These are phyloP conservation scores for Lysiphlebus fabarum DNA, from an alignment of 1,140 invertebrate genomes.

Conservation along the genomic window DNA sequence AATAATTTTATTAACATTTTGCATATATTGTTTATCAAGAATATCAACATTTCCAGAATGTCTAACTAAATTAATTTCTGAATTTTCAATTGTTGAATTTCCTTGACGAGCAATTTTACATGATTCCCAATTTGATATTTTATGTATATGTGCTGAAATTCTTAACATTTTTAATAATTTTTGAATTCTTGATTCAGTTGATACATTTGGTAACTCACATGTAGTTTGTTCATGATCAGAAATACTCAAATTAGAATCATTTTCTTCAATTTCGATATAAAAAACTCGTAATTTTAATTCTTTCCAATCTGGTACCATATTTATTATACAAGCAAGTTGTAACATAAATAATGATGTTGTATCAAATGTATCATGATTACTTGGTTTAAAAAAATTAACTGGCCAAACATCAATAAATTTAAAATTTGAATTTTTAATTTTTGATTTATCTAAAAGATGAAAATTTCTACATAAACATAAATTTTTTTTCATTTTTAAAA, in stretches of 20 bases:
- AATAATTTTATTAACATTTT: constrained; percentile 76
- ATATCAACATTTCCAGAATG: constrained; percentile 30
- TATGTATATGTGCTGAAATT: constrained; percentile 63
- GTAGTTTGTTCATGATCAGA: constrained; percentile 41
- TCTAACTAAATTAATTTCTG: constrained; percentile 37
- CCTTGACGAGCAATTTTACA: neutral
- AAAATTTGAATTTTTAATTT: constrained; percentile 62
- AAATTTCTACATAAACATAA: constrained; percentile 92
- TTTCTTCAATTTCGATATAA: constrained; percentile 65
- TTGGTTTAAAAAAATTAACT: constrained; percentile 80
- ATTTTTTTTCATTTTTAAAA: constrained; percentile 91
- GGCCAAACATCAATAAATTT: constrained; percentile 97
- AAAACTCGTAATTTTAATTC: constrained; percentile 79
- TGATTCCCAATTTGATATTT: constrained; percentile 50
- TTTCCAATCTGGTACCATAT: constrained; percentile 86
- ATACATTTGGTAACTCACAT: constrained; percentile 38
- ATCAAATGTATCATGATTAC: constrained; percentile 74
- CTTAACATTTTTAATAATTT: constrained; percentile 63
- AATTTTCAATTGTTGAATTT: constrained; percentile 31
- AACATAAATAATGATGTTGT: constrained; percentile 91
- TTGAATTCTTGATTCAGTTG: constrained; percentile 57
- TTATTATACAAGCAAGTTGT: constrained; percentile 94
- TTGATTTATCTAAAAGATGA: constrained; percentile 72
- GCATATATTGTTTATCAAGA: constrained; percentile 43
- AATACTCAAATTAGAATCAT: constrained; percentile 37